phyloP scores from a whole-genome alignment of 1,140 invertebrate species.

The Geopemphigus sp. region DNA sequence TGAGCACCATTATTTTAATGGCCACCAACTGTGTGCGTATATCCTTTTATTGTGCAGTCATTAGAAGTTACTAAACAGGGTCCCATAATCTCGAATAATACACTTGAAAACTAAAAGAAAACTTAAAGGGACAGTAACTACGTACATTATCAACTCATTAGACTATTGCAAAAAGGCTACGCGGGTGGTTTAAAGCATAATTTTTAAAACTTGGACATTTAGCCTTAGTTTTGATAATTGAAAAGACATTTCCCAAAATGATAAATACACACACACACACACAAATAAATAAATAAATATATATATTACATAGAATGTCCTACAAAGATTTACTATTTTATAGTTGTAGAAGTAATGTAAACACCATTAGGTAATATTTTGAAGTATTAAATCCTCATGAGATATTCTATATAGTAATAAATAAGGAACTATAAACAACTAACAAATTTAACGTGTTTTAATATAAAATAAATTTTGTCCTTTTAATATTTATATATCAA shows the following conservation, averaged over 20 bases:
- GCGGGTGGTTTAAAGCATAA: not conserved
- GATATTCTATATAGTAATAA: too few species aligned
- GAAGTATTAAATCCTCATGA: too few species aligned
- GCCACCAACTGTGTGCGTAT: constrained; percentile 16
- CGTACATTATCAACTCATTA: constrained; percentile 26
- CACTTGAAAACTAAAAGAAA: constrained; percentile 5
- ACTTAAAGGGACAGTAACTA: constrained; percentile 7
- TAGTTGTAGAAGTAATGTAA: too few species aligned
- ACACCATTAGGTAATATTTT: too few species aligned
- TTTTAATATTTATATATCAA: too few species aligned
- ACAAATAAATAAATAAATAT: too few species aligned
- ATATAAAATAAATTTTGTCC: too few species aligned
- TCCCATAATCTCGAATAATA: constrained; percentile 18
- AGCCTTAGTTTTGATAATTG: not conserved
- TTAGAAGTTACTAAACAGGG: constrained; percentile 29
- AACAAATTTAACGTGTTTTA: too few species aligned
- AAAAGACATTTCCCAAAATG: not conserved
- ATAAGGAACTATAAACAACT: too few species aligned
- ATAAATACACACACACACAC: too few species aligned
- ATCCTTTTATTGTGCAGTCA: constrained; percentile 41
- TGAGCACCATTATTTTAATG: constrained; percentile 8
- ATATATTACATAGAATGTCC: too few species aligned
- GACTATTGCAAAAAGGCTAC: not conserved
- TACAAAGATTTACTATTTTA: too few species aligned
- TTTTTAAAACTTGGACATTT: not conserved